These are phyloP conservation scores for Callipepla squamata DNA, from an alignment of 2,113 vertebrate genomes.

Conservation along the genomic window DNA sequence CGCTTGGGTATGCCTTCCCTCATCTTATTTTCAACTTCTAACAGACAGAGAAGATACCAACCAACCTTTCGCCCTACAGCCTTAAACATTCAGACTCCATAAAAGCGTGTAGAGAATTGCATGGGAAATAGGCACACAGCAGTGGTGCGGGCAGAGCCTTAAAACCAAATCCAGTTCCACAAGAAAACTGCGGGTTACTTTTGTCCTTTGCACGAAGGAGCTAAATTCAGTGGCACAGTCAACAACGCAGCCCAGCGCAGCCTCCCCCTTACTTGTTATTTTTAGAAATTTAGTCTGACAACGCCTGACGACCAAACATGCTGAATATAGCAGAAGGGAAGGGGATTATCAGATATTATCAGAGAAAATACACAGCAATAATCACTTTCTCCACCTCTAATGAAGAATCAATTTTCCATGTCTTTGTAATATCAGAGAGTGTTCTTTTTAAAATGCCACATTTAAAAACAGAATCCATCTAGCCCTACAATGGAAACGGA, in stretches of 20 bases:
- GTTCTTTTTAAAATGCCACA: slow-evolving; percentile 70
- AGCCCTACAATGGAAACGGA: slow-evolving; percentile 74
- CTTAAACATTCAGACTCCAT: neutral
- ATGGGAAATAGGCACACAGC: slow-evolving; percentile 20
- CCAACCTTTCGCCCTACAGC: neutral
- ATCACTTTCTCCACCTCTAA: slow-evolving; percentile 77
- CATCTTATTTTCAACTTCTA: neutral
- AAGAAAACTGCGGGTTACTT: slow-evolving; percentile 63
- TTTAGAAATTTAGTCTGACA: slow-evolving; percentile 81
- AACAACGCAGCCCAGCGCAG: slow-evolving; percentile 64
- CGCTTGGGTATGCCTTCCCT: neutral
- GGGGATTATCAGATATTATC: slow-evolving; percentile 77
- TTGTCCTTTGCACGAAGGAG: slow-evolving; percentile 67
- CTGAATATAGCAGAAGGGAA: slow-evolving; percentile 79
- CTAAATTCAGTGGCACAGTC: slow-evolving; percentile 72
- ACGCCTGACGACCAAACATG: slow-evolving; percentile 81
- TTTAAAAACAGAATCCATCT: slow-evolving; percentile 71
- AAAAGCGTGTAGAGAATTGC: neutral
- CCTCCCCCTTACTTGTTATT: slow-evolving; percentile 82
- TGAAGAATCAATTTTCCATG: slow-evolving; percentile 77
- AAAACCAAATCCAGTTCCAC: slow-evolving; percentile 65
- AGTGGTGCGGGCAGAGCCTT: slow-evolving; percentile 35
- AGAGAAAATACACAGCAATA: slow-evolving; percentile 72
- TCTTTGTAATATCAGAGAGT: slow-evolving; percentile 74
- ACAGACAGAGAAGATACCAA: neutral